phyloP scores from a whole-genome alignment of 1,140 invertebrate species.

The Brachionus rubens region DNA sequence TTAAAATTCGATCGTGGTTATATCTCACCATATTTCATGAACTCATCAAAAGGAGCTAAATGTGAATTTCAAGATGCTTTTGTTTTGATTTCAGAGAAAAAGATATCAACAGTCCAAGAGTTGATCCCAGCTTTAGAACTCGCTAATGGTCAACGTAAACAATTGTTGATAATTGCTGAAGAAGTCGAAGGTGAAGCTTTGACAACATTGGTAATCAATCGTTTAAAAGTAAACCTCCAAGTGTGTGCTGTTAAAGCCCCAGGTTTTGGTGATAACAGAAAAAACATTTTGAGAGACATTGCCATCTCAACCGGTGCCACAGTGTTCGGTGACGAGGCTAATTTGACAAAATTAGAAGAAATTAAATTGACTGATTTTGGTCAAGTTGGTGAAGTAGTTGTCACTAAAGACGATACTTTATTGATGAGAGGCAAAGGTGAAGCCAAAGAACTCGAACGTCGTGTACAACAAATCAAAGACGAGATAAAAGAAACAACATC shows the following conservation, averaged over 20 bases:
- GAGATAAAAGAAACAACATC: slow-evolving; percentile 90
- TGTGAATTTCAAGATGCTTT: slow-evolving; percentile 97
- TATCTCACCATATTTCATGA: slow-evolving; percentile 99
- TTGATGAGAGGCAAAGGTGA: slow-evolving; percentile 83
- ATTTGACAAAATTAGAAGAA: slow-evolving; percentile 92
- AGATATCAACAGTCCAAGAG: slow-evolving; percentile 92
- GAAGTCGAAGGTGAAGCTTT: slow-evolving; percentile 98
- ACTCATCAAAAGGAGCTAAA: slow-evolving; percentile 92
- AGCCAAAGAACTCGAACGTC: slow-evolving; percentile 78
- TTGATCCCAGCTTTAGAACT: slow-evolving; percentile 96
- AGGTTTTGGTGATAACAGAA: slow-evolving; percentile 97
- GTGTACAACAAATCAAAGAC: slow-evolving; percentile 86
- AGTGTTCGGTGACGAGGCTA: slow-evolving; percentile 92
- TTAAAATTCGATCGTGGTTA: slow-evolving; percentile 99
- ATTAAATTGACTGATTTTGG: slow-evolving; percentile 81
- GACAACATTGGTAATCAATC: slow-evolving; percentile 92
- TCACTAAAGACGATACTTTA: slow-evolving; percentile 97
- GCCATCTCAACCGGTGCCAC: slow-evolving; percentile 92
- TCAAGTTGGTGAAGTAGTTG: slow-evolving; percentile 85
- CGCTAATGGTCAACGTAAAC: slow-evolving; percentile 88
- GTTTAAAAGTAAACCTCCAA: slow-evolving; percentile 87
- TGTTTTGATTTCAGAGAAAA: slow-evolving; percentile 92
- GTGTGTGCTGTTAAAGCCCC: slow-evolving; percentile 98
- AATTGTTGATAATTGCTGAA: slow-evolving; percentile 94
- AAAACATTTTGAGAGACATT: slow-evolving; percentile 94